Percentiles rank a stretch among this genome's conserved stretches.
Evolutionary conservation across 2,113 vertebrate genomes (phyloP).

Genomic region (Gambusia affinis): DNA sequence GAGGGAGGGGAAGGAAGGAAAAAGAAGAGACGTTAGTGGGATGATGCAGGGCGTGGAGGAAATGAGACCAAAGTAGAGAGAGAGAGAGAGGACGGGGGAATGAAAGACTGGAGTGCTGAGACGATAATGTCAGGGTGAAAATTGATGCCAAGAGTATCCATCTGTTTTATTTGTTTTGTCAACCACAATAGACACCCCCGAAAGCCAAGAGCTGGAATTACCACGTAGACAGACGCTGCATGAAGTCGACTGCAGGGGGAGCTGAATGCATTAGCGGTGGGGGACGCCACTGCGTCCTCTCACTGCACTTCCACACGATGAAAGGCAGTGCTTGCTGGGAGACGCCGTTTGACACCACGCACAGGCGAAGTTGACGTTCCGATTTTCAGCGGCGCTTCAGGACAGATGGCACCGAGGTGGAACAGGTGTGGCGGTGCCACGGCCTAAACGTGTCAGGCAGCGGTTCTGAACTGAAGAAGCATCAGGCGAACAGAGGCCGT

Average conservation of each 20-base stretch:
- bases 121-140: conserved; percentile 56
- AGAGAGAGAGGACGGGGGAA: conserved; percentile 9
- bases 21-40: conserved; percentile 42
- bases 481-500: background rate
- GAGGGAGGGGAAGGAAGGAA: conserved; percentile 13
- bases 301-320: background rate
- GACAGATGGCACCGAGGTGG: conserved; percentile 5
- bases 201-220: conserved; percentile 44
- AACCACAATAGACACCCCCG: conserved; percentile 32
- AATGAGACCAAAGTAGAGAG: conserved; percentile 22
- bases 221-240: conserved; percentile 30
- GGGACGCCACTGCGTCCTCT: background rate
- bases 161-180: conserved; percentile 67
- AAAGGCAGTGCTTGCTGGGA: conserved; percentile 17
- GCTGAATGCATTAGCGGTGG: conserved; percentile 35
- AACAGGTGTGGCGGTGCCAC: conserved; percentile 22
- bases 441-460: too few species aligned
- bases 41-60: conserved; percentile 39
- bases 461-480: too few species aligned
- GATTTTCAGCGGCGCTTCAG: conserved; percentile 9
- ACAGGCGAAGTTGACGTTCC: conserved; percentile 14
- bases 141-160: conserved; percentile 59
- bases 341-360: conserved; percentile 28
- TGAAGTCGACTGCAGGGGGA: conserved; percentile 42
- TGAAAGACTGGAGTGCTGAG: conserved; percentile 29